These are phyloP conservation scores for Octopus bimaculoides DNA, from an alignment of 1,140 invertebrate genomes.

Conservation along the genomic window DNA sequence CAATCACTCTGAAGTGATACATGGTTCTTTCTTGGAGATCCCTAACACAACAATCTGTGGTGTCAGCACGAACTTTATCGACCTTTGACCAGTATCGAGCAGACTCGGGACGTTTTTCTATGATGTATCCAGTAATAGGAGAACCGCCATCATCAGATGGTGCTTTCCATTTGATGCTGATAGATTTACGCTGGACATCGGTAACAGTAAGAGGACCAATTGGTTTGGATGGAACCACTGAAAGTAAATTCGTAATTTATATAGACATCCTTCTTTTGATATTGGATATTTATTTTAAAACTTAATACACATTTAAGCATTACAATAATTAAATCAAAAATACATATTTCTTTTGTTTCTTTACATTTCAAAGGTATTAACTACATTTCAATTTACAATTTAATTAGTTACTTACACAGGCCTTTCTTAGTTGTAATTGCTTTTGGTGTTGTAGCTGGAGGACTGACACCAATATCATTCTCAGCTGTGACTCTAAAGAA, in stretches of 20 bases:
- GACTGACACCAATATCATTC: conserved; percentile 90
- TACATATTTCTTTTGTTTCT: too few species aligned
- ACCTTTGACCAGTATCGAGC: conserved; percentile 51
- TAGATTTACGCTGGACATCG: conserved; percentile 60
- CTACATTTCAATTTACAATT: too few species aligned
- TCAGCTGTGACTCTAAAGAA: conserved; percentile 90
- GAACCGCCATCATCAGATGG: conserved; percentile 58
- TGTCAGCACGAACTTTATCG: neutral
- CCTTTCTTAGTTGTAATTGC: conserved; percentile 19
- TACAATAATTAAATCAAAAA: too few species aligned
- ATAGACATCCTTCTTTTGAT: too few species aligned
- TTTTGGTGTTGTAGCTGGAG: conserved; percentile 74
- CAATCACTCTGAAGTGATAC: conserved; percentile 90
- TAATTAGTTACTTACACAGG: neutral
- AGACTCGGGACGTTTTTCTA: conserved; percentile 84
- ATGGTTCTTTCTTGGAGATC: conserved; percentile 67
- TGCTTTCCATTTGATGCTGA: conserved; percentile 62
- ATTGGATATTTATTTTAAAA: too few species aligned
- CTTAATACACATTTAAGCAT: too few species aligned
- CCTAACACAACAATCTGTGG: conserved; percentile 15
- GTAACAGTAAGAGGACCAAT: conserved; percentile 80
- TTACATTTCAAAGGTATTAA: too few species aligned
- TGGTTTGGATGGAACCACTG: conserved; percentile 72
- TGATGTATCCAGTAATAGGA: conserved; percentile 77
- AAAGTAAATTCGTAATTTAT: neutral